Evolutionary conservation across 2,888 invertebrate species (phyloP).

Genomic region (Aricia artaxerxes): DNA sequence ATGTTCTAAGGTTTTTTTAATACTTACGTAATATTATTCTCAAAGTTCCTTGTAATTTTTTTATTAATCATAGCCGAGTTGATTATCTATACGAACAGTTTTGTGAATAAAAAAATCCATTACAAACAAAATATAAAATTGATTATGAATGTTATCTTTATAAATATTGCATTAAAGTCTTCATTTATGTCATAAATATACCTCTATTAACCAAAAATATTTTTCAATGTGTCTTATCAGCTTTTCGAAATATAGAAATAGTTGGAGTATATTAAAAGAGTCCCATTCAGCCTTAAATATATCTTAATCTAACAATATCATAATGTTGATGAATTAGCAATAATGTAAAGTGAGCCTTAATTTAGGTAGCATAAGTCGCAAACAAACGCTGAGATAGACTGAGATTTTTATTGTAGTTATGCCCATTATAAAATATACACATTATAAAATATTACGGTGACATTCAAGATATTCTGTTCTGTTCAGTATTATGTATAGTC

Average conservation of each 20-base stretch:
- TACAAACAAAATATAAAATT: constrained; percentile 16
- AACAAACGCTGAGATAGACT: constrained; percentile 36
- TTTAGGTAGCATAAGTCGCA: constrained; percentile 27
- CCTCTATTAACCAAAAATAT: constrained; percentile 31
- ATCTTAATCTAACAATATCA: constrained; percentile 11
- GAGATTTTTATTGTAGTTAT: constrained; percentile 35
- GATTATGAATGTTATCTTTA: constrained; percentile 8
- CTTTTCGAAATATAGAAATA: constrained; percentile 26
- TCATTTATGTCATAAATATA: constrained; percentile 22
- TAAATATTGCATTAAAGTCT: constrained; percentile 10
- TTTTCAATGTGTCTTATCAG: constrained; percentile 27
- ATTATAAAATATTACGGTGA: neutral
- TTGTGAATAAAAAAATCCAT: constrained; percentile 16
- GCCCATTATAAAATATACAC: constrained; percentile 5
- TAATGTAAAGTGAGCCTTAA: constrained; percentile 33
- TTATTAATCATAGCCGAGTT: constrained; percentile 30
- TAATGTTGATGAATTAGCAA: constrained; percentile 30
- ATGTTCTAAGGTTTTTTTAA: constrained; percentile 24
- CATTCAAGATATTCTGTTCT: neutral
- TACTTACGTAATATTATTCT: constrained; percentile 8
- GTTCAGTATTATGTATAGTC: constrained; percentile 13
- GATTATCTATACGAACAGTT: constrained; percentile 27
- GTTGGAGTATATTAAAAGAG: constrained; percentile 11
- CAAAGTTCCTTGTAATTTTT: constrained; percentile 32
- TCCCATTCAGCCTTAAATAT: constrained; percentile 24